These are phyloP conservation scores for Sceloporus undulatus DNA, from an alignment of 2,113 vertebrate species.

Conservation along the genomic window DNA sequence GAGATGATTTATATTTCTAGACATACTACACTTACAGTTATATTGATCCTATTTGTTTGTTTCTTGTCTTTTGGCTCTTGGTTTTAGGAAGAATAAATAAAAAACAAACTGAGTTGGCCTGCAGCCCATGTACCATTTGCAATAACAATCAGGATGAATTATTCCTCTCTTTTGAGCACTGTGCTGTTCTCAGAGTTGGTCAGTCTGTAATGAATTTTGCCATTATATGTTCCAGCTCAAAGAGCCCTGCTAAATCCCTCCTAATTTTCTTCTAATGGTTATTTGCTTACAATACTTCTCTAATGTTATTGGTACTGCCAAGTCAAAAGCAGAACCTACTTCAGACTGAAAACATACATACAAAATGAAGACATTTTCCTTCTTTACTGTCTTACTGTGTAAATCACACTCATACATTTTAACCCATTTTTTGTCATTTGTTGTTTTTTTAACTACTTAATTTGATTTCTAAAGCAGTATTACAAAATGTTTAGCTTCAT, in stretches of 20 bases:
- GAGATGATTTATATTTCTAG: constrained; percentile 37
- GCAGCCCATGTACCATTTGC: background rate
- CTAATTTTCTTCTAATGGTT: constrained; percentile 20
- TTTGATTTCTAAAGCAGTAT: background rate
- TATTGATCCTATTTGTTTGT: constrained; percentile 7
- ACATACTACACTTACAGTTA: constrained; percentile 34
- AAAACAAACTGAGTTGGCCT: constrained; percentile 23
- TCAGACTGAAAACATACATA: background rate
- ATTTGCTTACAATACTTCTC: constrained; percentile 19
- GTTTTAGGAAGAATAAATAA: constrained; percentile 50
- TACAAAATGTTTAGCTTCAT: background rate
- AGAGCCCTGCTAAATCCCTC: constrained; percentile 46
- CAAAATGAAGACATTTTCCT: background rate
- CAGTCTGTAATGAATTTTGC: constrained; percentile 40
- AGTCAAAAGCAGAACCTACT: background rate
- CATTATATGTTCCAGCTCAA: background rate
- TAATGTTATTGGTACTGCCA: constrained; percentile 23
- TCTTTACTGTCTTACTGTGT: too few species aligned
- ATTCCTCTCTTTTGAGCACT: constrained; percentile 27
- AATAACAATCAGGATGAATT: background rate
- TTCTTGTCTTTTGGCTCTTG: background rate
- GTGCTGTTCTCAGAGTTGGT: background rate
- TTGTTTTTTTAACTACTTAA: background rate
- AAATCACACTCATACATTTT: background rate
- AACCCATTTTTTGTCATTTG: background rate